These are phyloP conservation scores for Paramacrobiotus metropolitanus DNA, from an alignment of 1,140 invertebrate species.

Conservation along the genomic window DNA sequence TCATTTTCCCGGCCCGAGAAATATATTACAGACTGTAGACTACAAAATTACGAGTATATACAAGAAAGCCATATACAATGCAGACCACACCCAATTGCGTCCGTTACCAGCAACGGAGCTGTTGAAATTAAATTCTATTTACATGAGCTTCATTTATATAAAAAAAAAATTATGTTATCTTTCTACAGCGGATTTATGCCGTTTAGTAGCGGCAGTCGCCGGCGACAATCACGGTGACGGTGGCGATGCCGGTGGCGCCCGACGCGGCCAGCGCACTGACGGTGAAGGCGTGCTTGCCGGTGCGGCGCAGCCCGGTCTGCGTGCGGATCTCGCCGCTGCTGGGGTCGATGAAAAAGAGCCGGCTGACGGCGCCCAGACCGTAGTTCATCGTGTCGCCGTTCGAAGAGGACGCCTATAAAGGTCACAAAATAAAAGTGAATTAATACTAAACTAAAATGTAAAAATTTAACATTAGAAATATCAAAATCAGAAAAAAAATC, in stretches of 20 bases:
- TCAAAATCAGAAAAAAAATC: not conserved
- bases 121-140: no score
- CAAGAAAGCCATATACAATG: no score
- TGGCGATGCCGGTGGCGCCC: not conserved
- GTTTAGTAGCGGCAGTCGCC: no score
- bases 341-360: not conserved
- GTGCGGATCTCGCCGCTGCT: not conserved
- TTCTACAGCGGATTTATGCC: no score
- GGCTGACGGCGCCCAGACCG: not conserved
- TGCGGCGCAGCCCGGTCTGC: not conserved
- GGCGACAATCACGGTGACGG: not conserved
- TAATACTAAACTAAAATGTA: not conserved
- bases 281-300: not conserved
- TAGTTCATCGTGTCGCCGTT: not conserved
- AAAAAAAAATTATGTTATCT: no score
- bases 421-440: not conserved
- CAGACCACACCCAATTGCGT: no score
- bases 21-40: no score
- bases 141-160: no score
- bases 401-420: not conserved
- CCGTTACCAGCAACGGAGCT: no score
- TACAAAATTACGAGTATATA: no score
- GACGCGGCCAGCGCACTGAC: not conserved
- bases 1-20: no score
- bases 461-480: not conserved